Conservation (phyloP, 2,113 vertebrate genomes). For the Galeopterus variegatus region DNA sequence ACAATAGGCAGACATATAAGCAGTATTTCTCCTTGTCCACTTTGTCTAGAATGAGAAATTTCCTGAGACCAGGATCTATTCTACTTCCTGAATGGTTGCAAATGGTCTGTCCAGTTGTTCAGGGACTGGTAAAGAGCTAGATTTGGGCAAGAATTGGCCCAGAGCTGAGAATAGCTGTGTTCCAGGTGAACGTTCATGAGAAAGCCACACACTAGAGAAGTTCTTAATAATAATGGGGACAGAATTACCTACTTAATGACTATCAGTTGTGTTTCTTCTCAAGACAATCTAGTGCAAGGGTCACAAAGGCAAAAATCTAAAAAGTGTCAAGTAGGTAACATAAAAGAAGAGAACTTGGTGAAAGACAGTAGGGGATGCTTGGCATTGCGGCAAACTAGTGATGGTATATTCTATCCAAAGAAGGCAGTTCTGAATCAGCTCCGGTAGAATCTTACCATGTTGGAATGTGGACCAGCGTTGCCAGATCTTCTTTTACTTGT, state of each 20-base stretch:
- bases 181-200: background rate
- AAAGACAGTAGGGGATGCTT: background rate
- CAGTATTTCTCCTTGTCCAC: background rate
- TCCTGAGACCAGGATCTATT: background rate
- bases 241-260: background rate
- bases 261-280: background rate
- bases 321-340: background rate
- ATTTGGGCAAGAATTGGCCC: background rate
- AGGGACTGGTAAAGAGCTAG: background rate
- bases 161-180: background rate
- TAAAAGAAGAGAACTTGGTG: background rate
- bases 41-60: constrained; percentile 9
- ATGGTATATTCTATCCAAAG: background rate
- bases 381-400: background rate
- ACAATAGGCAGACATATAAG: background rate
- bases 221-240: background rate
- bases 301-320: background rate
- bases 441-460: background rate
- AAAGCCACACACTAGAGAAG: background rate
- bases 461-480: background rate
- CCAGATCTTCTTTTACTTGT: background rate
- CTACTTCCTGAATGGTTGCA: background rate
- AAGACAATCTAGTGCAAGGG: background rate
- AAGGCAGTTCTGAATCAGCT: background rate
- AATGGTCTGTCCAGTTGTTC: background rate